Base-by-base conservation (phyloP, 2,113 vertebrate genomes). In the Petrocephalus zakoni region DNA sequence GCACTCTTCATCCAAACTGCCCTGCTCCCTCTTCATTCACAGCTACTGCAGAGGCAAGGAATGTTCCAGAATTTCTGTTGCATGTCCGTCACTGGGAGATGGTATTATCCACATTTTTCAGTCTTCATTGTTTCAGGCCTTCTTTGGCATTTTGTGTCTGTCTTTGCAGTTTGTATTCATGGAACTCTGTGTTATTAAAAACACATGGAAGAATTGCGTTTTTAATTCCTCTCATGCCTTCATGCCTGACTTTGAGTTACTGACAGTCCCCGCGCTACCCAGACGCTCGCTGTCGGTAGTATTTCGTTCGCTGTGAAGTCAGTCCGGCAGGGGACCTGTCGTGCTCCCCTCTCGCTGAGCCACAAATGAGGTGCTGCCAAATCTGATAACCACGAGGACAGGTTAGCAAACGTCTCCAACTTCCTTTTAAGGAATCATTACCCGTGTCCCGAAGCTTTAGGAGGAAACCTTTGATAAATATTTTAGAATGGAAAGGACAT, bases 371-470 rank as follows among this genome's bases (percentile, higher is more conserved):
- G 34, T 49, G 53, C 17, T 46, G 53, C 75, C 52, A 83, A 22
- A 83, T 88, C 53, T 55, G 88, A 84, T 61, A 46, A 22, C 34
- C 29, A 56, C 15, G 11, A 37, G 6, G 52, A 47, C 52, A 82
- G 72, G 75, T 82, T 52, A 68, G 93, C 84, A 75, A 81, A 88
- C 22, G 42, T 46, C 75, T 46, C 81, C 87, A 82, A 22, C 21
- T 29, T 88, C 87, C 87, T 88, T 82, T 88, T 88, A 88, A 46
- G 87, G 87, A 83, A 55, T 82, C 29, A 22, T 37, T 34, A 68
- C 64, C 13, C 22, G 90, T 58, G 89, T 87, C 89, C 78, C 68
- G 81, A 90, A 92, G 86, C 87, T 83, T 89, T 89, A 91, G 90
- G 93, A 91, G 90, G 91, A 92, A 92, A 22, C 51, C 37, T 25